These are phyloP conservation scores for Cephalophus harveyi DNA, from an alignment of 2,113 vertebrate species.

Conservation along the genomic window DNA sequence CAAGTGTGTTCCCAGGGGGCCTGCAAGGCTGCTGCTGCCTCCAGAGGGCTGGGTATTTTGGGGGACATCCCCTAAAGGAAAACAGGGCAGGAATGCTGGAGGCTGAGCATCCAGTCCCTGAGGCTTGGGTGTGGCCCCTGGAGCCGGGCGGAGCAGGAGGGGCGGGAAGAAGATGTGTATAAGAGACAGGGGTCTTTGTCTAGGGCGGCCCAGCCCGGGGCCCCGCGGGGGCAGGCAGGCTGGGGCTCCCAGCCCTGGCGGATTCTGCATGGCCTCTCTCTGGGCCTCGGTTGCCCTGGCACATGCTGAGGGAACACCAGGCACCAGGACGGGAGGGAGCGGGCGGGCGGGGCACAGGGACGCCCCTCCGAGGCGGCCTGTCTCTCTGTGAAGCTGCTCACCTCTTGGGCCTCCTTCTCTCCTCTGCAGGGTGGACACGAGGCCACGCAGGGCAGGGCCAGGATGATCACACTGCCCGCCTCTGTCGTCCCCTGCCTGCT, in stretches of 20 bases:
- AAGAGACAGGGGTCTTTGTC: slow-evolving; percentile 63
- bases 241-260: not conserved
- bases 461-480: accelerated
- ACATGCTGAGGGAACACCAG: accelerated
- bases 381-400: accelerated
- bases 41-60: slow-evolving; percentile 44
- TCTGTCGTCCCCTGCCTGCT: accelerated
- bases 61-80: slow-evolving; percentile 52
- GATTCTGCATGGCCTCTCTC: accelerated
- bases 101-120: slow-evolving; percentile 8
- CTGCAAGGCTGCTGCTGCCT: not conserved
- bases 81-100: slow-evolving; percentile 61
- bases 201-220: not conserved
- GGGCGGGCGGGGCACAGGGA: accelerated
- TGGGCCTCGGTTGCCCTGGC: not conserved
- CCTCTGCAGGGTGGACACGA: accelerated
- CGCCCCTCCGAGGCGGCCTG: accelerated
- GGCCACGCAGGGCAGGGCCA: accelerated
- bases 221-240: accelerated
- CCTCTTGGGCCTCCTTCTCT: accelerated
- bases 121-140: slow-evolving; percentile 59
- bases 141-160: not conserved
- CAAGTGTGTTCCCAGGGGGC: slow-evolving; percentile 34
- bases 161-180: too few relatives aligned
- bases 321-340: not conserved